phyloP scores from a whole-genome alignment of 1,140 invertebrate species.

The Bombus waltoni region DNA sequence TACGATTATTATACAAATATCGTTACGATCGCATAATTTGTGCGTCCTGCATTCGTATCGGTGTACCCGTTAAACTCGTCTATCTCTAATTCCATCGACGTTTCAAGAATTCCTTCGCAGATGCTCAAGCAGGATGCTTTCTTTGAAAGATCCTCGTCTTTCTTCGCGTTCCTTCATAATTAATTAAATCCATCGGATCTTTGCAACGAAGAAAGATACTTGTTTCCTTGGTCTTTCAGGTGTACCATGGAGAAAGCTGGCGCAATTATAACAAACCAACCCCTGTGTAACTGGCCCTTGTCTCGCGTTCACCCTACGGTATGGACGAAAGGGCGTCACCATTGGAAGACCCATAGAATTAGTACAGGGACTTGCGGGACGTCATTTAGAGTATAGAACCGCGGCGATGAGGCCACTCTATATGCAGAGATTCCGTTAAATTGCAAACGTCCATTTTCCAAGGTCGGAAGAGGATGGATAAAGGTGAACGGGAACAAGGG shows the following conservation, averaged over 20 bases:
- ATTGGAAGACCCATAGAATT: constrained; percentile 69
- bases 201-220: neutral
- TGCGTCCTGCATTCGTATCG: neutral
- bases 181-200: constrained; percentile 19
- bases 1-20: neutral
- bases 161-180: neutral
- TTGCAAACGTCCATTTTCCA: constrained; percentile 68
- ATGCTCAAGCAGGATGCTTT: neutral
- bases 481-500: constrained; percentile 37
- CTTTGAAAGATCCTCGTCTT: neutral
- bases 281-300: constrained; percentile 38
- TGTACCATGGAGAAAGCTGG: neutral
- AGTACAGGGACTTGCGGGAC: constrained; percentile 70
- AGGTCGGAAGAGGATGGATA: neutral
- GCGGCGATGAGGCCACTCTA: constrained; percentile 71
- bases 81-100: neutral
- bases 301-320: constrained; percentile 15
- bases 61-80: neutral
- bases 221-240: neutral
- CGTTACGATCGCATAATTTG: neutral
- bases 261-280: constrained; percentile 54
- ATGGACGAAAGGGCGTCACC: constrained; percentile 31
- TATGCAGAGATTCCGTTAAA: constrained; percentile 75
- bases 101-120: neutral
- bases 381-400: constrained; percentile 68